Base-by-base conservation (phyloP, 2,888 invertebrate species). In the Helleia helle region DNA sequence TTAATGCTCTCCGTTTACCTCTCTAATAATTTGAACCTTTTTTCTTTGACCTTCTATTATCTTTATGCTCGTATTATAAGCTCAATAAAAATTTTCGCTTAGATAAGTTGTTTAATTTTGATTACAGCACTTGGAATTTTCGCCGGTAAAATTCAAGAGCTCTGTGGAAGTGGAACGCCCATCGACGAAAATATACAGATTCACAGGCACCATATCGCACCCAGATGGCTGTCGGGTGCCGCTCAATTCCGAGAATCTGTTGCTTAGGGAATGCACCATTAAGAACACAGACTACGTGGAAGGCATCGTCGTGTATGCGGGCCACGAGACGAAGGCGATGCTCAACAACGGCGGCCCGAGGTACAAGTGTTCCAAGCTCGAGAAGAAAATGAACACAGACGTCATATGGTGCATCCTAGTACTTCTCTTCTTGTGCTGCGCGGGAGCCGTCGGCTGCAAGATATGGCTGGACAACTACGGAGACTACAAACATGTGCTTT, bases 271-370 rank as follows among this genome's bases (percentile, higher is more conserved):
- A 68, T 98, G 97, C 73, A 89, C 94, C 51, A 87, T 99, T 56
- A 96, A 97, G 83, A 99, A 99, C 75, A 98, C 99, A 6, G 97
- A 97, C 73, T 98, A 89, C 71, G 90, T 98, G 27, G 98, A 98
- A 71, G 99, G 98, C 42, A 93, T 99, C 64, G 96, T 98, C 36
- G 93, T 99, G 40, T 99, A 99, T 86, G 96, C 96, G 51, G 93
- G 98, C 43, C 96, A 96, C 72, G 98, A 99, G 86, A 97, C 97
- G 9, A 99, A 99, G 81, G 95, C 97, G 11, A 95, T 98, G 95
- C 88, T 98, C 48, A 99, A 98, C 77, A 98, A 97, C 74, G 95
- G 96, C 51, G 96, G 97, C 29, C 97, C 97, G 44, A 89, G 97
- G 31, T 95, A 93, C 79, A 98, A 97, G 80, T 89, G 96, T 56